phyloP scores from a whole-genome alignment of 1,140 invertebrate genomes.

The Apis cerana region DNA sequence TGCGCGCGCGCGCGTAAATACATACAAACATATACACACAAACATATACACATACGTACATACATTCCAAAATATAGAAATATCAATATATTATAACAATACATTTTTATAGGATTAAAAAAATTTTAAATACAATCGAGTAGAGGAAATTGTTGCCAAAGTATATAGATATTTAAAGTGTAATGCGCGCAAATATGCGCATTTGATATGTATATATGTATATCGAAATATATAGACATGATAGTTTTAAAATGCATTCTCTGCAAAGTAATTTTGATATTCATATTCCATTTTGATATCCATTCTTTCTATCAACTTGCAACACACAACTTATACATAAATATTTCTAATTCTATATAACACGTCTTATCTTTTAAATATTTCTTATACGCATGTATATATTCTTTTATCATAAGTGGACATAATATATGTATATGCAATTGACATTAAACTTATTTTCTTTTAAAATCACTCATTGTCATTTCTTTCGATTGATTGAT shows the following conservation, averaged over 20 bases:
- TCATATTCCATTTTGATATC: too few relatives aligned
- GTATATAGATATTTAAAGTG: not conserved
- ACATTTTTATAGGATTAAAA: not conserved
- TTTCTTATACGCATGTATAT: too few relatives aligned
- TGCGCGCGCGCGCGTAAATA: too few relatives aligned
- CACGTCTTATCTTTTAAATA: too few relatives aligned
- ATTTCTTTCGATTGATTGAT: too few relatives aligned
- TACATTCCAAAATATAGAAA: not conserved
- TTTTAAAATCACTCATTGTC: too few relatives aligned
- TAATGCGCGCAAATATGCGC: too few relatives aligned
- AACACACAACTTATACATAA: not conserved
- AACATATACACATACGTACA: not conserved
- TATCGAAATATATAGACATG: not conserved
- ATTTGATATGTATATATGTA: constrained; percentile 42
- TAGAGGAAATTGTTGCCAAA: not conserved
- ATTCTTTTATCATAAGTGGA: too few relatives aligned
- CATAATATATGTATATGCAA: too few relatives aligned
- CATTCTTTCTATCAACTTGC: not conserved
- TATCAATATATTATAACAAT: not conserved
- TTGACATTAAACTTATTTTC: too few relatives aligned
- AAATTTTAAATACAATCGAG: not conserved
- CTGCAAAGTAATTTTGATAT: not conserved
- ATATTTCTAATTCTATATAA: too few relatives aligned
- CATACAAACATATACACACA: not conserved
- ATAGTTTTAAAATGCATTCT: not conserved